A percentile compares a stretch with the other conserved stretches of the same genome.
Evolutionary conservation across 2,888 invertebrate species (phyloP).

Genomic region (Netelia melanura): DNA sequence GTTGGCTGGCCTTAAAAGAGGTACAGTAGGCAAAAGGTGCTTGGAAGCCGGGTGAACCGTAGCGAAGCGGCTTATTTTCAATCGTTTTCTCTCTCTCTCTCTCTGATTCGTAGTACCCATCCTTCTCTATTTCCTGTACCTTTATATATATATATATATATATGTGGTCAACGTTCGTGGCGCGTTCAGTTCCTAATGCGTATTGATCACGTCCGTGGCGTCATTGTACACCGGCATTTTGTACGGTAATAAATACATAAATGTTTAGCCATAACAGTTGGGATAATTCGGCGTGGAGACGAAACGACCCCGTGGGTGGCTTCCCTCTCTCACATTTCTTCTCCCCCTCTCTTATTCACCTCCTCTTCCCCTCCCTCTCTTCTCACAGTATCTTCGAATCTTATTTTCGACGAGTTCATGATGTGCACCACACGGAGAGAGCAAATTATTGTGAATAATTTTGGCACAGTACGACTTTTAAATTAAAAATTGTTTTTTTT

Average conservation of each 20-base stretch:
- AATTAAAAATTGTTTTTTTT: too few species aligned
- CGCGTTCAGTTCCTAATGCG: constrained; percentile 70
- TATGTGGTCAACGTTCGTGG: not conserved
- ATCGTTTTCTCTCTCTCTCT: constrained; percentile 66
- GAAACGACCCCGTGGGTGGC: constrained; percentile 65
- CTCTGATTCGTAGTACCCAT: constrained; percentile 61
- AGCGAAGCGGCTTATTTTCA: constrained; percentile 70
- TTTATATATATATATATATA: not conserved
- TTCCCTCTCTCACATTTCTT: not conserved
- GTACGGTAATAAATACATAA: constrained; percentile 80
- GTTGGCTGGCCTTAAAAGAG: constrained; percentile 35
- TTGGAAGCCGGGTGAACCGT: constrained; percentile 54
- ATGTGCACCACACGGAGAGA: not conserved
- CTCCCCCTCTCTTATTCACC: constrained; percentile 9
- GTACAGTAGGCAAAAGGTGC: constrained; percentile 66
- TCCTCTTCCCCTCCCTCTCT: not conserved
- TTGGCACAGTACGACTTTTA: not conserved
- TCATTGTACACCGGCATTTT: constrained; percentile 75
- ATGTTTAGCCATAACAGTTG: constrained; percentile 78
- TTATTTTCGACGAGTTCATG: not conserved
- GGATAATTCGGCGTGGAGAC: constrained; percentile 77
- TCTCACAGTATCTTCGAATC: not conserved
- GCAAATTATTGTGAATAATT: not conserved
- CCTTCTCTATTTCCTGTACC: constrained; percentile 50
- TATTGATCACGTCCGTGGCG: constrained; percentile 74